Percentiles rank a stretch among this genome's conserved stretches.
phyloP scores from a whole-genome alignment of 23 tunicate species.

The Oikopleura albicans region DNA sequence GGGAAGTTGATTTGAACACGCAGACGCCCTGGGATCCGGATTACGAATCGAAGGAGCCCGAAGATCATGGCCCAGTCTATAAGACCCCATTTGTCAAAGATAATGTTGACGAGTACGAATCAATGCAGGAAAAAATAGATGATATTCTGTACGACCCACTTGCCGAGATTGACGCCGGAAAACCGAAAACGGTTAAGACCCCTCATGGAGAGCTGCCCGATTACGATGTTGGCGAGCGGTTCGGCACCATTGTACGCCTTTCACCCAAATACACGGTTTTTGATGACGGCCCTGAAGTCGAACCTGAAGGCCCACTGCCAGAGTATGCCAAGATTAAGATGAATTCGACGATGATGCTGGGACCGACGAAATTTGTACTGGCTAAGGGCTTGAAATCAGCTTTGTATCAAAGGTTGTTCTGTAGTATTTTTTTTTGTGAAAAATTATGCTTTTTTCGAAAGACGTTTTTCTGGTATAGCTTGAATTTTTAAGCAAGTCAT shows the following conservation, averaged over 20 bases:
- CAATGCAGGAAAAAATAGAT: conserved; percentile 40
- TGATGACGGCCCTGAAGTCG: conserved; percentile 1
- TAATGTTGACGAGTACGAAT: conserved; percentile 20
- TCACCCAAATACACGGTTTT: conserved; percentile 1
- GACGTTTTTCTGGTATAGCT: too few relatives aligned
- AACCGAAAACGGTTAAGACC: not conserved
- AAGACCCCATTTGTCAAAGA: not conserved
- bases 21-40: conserved; percentile 13
- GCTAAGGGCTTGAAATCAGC: too few relatives aligned
- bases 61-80: not conserved
- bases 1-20: not conserved
- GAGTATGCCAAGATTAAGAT: not conserved
- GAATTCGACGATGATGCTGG: not conserved
- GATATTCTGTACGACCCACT: conserved; percentile 26
- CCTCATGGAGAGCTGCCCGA: not conserved
- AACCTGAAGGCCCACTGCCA: not conserved
- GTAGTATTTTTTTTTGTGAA: too few relatives aligned
- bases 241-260: not conserved
- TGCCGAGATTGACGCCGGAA: not conserved
- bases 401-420: too few relatives aligned
- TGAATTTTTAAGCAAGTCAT: too few relatives aligned
- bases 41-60: not conserved
- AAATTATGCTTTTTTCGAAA: too few relatives aligned
- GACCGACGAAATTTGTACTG: conserved; percentile 14
- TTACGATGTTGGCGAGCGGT: not conserved